Percentiles rank a stretch among this genome's conserved stretches.
These are phyloP conservation scores for Akabosia matsudoensis DNA, from an alignment of 1,140 invertebrate genomes.

Conservation along the genomic window DNA sequence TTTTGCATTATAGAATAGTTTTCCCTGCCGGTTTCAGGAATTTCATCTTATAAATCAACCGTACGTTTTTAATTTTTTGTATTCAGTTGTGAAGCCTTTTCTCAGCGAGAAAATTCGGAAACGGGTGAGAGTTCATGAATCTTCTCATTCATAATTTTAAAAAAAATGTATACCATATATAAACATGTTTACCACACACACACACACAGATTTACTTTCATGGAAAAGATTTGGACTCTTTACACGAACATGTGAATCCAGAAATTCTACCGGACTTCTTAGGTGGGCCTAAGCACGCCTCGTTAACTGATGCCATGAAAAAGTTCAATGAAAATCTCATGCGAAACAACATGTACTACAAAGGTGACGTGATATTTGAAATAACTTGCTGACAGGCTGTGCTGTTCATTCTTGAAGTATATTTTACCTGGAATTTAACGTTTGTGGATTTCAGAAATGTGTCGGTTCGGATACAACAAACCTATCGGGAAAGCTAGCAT, in stretches of 20 bases:
- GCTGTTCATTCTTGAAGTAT: background rate
- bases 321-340: background rate
- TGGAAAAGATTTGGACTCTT: background rate
- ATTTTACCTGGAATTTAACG: background rate
- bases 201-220: conserved; percentile 11
- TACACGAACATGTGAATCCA: background rate
- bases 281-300: background rate
- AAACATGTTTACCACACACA: background rate
- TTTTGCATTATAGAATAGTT: conserved; percentile 59
- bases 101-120: conserved; percentile 55
- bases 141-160: too few relatives aligned
- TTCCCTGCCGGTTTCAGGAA: conserved; percentile 65
- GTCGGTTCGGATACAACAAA: background rate
- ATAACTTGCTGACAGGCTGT: background rate
- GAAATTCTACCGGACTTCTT: conserved; percentile 8
- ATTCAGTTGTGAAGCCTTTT: conserved; percentile 73
- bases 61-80: conserved; percentile 70
- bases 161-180: background rate
- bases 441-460: background rate
- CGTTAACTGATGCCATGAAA: background rate
- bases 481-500: background rate
- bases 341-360: conserved; percentile 2
- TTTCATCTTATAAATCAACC: conserved; percentile 77
- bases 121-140: conserved; percentile 41
- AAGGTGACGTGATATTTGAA: conserved; percentile 5